Evolutionary conservation across 1,140 invertebrate genomes (phyloP), one percentile per base, ranked within the genome.

Genomic region (Gyrodactylus bullatarudis): DNA sequence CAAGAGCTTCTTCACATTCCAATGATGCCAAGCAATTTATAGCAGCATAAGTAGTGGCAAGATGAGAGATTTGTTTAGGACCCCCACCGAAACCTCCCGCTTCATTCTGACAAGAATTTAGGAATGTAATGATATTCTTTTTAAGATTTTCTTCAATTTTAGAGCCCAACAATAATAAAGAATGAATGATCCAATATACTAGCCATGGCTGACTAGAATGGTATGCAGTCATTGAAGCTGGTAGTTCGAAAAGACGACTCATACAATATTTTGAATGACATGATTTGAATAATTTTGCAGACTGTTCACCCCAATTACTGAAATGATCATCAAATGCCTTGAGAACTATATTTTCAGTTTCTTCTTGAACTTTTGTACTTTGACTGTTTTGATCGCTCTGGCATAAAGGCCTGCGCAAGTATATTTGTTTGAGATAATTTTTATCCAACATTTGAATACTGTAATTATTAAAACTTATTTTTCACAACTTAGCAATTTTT

Each of bases 31-130:
- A 81, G 8, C 90, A 86, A 83, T 90, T 92, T 0, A 97, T 86
- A 75, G 93, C 91, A 70, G 92, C 94, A 84, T 96, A 99, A 1
- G 93, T 97, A 26, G 92, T 86, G 0, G 93, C 94, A 72, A 98
- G 83, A 83, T 99, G 94, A 25, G 91, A 82, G 78, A 85, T 82
- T 80, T 98, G 93, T 1, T 85, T 85, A 0, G 91, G 92, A 21
- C 91, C 92, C 76, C 93, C 83, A 27, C 72, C 72, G 21, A 73
- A 73, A 20, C 72, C 72, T n/a, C 72, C 72, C 1, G 20, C 1
- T 20, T 1, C 1, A 26, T 24, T 71, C 70, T 71, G 68, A 73
- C 34, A 73, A 8, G 70, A 24, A 1, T 71, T 71, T 20, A 71
- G 20, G 1, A 1, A 1, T 1, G 1, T 26, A 26, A 69, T 69